These are phyloP conservation scores for Eunapius fragilis DNA, from an alignment of 37 sponge, comb jelly and placozoan species.

Conservation along the genomic window DNA sequence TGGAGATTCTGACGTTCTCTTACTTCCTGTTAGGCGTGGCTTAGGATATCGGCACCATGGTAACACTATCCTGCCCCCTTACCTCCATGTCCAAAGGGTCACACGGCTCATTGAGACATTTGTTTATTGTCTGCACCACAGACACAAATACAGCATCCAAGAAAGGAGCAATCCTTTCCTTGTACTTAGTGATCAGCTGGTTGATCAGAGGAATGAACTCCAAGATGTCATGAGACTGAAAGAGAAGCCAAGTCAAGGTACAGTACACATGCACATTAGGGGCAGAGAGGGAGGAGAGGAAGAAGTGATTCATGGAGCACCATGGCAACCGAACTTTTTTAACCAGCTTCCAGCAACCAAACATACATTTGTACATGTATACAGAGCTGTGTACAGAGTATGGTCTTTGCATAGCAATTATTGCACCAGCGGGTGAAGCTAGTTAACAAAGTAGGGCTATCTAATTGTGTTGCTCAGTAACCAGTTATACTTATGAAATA, in stretches of 20 bases:
- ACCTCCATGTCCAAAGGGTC: constrained; percentile 73
- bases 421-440: too few species aligned
- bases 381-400: too few species aligned
- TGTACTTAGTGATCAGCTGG: constrained; percentile 84
- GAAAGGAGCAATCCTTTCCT: constrained; percentile 64
- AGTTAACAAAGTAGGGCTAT: too few species aligned
- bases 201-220: constrained; percentile 92
- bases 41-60: background rate
- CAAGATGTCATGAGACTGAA: constrained; percentile 71
- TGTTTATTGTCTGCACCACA: constrained; percentile 55
- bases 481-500: too few species aligned
- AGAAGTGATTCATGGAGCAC: too few species aligned
- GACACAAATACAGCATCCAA: constrained; percentile 77
- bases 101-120: constrained; percentile 51
- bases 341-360: too few species aligned
- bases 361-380: too few species aligned
- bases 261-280: background rate
- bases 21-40: constrained; percentile 33
- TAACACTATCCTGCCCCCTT: background rate
- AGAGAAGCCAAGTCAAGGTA: background rate
- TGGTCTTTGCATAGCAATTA: too few species aligned
- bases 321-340: too few species aligned
- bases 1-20: constrained; percentile 66
- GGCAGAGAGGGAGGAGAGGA: too few species aligned
- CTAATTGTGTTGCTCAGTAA: too few species aligned